Evolutionary conservation across 2,888 invertebrate genomes (phyloP).

Genomic region (Yponomeuta plumbellus): DNA sequence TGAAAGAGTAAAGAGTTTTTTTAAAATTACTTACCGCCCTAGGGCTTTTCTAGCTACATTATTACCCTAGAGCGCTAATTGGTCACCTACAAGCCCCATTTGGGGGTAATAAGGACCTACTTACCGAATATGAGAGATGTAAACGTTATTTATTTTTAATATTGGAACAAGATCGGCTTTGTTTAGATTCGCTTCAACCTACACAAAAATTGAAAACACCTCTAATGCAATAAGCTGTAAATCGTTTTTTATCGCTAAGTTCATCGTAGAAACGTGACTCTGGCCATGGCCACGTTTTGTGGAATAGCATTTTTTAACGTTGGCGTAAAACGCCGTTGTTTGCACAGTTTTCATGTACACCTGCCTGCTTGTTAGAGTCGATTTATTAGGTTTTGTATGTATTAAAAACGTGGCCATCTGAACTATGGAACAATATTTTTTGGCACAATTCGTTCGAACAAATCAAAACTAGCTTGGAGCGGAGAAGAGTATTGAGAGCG

Average conservation of each 20-base stretch:
- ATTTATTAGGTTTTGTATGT: not conserved
- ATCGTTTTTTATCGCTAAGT: not conserved
- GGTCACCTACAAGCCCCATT: too few relatives aligned
- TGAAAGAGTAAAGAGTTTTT: too few relatives aligned
- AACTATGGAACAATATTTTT: too few relatives aligned
- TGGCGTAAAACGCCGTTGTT: not conserved
- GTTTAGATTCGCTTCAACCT: not conserved
- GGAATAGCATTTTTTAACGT: conserved; percentile 1
- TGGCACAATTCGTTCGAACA: too few relatives aligned
- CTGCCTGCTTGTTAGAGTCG: not conserved
- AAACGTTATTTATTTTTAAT: not conserved
- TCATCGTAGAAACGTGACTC: conserved; percentile 6
- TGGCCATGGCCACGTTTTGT: not conserved
- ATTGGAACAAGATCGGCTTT: not conserved
- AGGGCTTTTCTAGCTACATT: too few relatives aligned
- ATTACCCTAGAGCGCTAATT: too few relatives aligned
- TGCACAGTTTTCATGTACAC: not conserved
- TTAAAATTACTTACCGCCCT: too few relatives aligned
- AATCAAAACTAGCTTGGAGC: too few relatives aligned
- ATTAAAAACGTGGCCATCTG: not conserved
- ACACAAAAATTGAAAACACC: not conserved
- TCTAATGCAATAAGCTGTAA: conserved; percentile 10
- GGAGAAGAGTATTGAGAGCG: too few relatives aligned
- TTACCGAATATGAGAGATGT: too few relatives aligned
- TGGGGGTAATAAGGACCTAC: too few relatives aligned